These are phyloP conservation scores for Leucophora obtusa DNA, from an alignment of 2,888 invertebrate genomes.

Conservation along the genomic window DNA sequence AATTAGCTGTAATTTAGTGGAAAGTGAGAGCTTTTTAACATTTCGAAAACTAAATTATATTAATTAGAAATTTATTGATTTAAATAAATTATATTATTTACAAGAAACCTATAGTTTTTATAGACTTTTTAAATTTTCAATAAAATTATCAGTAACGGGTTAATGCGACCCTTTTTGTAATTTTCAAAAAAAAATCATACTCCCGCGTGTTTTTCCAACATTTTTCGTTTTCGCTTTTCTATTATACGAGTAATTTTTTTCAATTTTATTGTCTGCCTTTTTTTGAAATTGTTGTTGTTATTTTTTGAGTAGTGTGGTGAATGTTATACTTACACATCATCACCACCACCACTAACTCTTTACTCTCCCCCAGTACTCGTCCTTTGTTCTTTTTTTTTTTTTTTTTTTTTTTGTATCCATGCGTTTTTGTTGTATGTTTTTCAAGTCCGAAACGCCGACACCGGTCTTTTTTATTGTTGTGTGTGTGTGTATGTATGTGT, in stretches of 20 bases:
- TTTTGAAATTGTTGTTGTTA: slow-evolving; percentile 7
- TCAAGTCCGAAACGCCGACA: slow-evolving; percentile 77
- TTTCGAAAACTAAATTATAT: too few species aligned
- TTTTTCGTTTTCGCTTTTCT: too few species aligned
- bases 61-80: too few species aligned
- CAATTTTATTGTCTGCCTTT: slow-evolving; percentile 42
- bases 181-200: slow-evolving; percentile 8
- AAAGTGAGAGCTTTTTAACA: too few species aligned
- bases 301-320: slow-evolving; percentile 18
- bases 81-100: too few species aligned
- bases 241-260: slow-evolving; percentile 9
- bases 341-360: background rate
- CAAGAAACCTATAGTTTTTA: too few species aligned
- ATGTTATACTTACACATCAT: slow-evolving; percentile 7
- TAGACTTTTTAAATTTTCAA: too few species aligned
- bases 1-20: too few species aligned
- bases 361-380: background rate
- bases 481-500: slow-evolving; percentile 12
- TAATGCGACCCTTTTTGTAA: background rate
- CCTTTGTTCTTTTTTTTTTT: background rate
- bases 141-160: too few species aligned
- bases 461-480: slow-evolving; percentile 48
- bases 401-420: slow-evolving; percentile 5
- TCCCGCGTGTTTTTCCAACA: slow-evolving; percentile 31
- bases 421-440: slow-evolving; percentile 71